These are phyloP conservation scores for Drosophila bocqueti DNA, from an alignment of 1,140 invertebrate species.

Conservation along the genomic window DNA sequence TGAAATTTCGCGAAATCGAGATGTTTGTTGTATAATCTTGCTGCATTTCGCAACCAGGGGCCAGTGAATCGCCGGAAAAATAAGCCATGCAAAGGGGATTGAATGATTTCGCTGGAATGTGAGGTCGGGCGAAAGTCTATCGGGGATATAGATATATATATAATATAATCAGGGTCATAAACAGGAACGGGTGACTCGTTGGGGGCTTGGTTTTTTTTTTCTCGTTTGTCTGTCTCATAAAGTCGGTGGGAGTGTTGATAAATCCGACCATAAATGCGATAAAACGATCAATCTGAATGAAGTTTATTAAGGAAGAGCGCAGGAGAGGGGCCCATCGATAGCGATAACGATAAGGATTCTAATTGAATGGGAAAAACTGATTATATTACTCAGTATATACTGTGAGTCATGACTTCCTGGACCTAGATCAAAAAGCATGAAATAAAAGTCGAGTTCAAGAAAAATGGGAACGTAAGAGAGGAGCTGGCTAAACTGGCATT, in stretches of 20 bases:
- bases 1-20: not conserved
- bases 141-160: not conserved
- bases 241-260: slow-evolving; percentile 16
- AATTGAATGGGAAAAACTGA: slow-evolving; percentile 37
- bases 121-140: not conserved
- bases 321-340: not conserved
- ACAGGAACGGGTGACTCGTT: not conserved
- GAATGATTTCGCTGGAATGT: not conserved
- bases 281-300: slow-evolving; percentile 49
- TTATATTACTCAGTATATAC: slow-evolving; percentile 8
- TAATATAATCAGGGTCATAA: slow-evolving; percentile 23
- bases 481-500: not conserved
- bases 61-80: not conserved
- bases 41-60: not conserved
- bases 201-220: not conserved
- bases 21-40: slow-evolving; percentile 1
- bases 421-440: not conserved
- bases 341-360: slow-evolving; percentile 23
- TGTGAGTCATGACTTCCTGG: slow-evolving; percentile 18
- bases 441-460: not conserved
- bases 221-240: not conserved
- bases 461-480: not conserved
- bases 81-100: slow-evolving; percentile 2
- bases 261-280: slow-evolving; percentile 34
- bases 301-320: slow-evolving; percentile 27